A percentile compares a stretch with the other conserved stretches of the same genome.
Conservation (phyloP, 1,140 invertebrate genomes). For the Rhyacophila brunnea region DNA sequence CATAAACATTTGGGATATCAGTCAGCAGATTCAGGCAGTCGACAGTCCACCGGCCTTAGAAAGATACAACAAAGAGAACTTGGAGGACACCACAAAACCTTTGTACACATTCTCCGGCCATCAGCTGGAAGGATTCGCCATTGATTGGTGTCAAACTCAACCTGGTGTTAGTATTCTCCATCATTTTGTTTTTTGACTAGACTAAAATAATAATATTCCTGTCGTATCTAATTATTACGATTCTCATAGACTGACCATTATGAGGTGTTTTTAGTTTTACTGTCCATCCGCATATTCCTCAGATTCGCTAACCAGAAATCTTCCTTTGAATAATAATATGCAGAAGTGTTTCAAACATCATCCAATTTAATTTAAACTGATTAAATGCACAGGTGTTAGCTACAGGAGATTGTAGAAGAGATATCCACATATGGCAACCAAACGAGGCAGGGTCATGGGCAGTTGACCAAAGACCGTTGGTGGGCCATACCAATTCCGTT, state of each 20-base stretch:
- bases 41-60: slow-evolving; percentile 65
- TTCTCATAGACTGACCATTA: too few relatives aligned
- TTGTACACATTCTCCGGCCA: slow-evolving; percentile 90
- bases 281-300: too few relatives aligned
- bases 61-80: slow-evolving; percentile 61
- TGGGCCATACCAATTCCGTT: slow-evolving; percentile 88
- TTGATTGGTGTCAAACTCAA: slow-evolving; percentile 87
- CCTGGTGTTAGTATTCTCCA: slow-evolving; percentile 63
- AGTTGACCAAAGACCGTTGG: slow-evolving; percentile 84
- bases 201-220: too few relatives aligned
- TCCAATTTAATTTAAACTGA: too few relatives aligned
- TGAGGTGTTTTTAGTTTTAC: too few relatives aligned
- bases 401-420: slow-evolving; percentile 86
- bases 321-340: too few relatives aligned
- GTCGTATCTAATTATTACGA: too few relatives aligned
- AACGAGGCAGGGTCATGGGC: slow-evolving; percentile 74
- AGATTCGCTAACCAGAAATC: too few relatives aligned
- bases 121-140: slow-evolving; percentile 86
- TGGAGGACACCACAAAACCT: slow-evolving; percentile 61
- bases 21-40: slow-evolving; percentile 72
- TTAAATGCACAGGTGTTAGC: slow-evolving; percentile 80
- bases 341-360: too few relatives aligned
- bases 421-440: slow-evolving; percentile 92
- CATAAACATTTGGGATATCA: slow-evolving; percentile 91
- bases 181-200: too few relatives aligned